Base-by-base conservation (phyloP, 2,113 vertebrate genomes). In the Gambusia holbrooki region DNA sequence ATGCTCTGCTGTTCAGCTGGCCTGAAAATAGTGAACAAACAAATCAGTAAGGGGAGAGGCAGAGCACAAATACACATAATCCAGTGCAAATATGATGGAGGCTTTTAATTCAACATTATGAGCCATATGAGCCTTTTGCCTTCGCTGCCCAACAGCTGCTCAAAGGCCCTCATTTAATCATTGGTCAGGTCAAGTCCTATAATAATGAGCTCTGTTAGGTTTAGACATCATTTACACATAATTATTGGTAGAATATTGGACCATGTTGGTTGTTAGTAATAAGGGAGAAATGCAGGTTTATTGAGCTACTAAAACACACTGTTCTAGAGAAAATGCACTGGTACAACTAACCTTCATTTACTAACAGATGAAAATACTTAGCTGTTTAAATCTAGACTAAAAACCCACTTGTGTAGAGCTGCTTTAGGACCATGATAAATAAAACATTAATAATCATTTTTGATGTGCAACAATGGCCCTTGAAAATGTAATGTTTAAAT, bases 101-200 rank as follows among this genome's bases (percentile, higher is more conserved):
- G 69, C 35, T 29, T 76, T 62, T 61, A 67, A 22, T 42, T 66
- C 30, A 69, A 48, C 51, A 71, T 35, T 71, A 66, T 71, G 58
- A 35, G 69, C 32, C 15, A 58, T 60, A 19, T 25, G 5, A 64
- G 37, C 5, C 51, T 62, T 67, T 63, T 33, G 11, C 30, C 17
- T 30, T 51, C 29, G 58, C 66, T 48, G 37, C 45, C 30, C 66
- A 72, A 45, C 48, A 79, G 70, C 77, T 81, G 37, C 73, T 32
- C 17, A 40, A 40, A 33, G 66, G 60, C 29, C 13, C 72, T 7
- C 48, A 66, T 69, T 79, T 74, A 48, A 84, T 84, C 35, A 74
- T 27, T 27, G 63, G 32, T 67, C 58, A 62, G 69, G 51, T 78
- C 65, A 82, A 61, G 22, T 66, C 30, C 60, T 29, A 32, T 42